Conservation (phyloP, 2,113 vertebrate species). For the Thinocorus orbignyianus region DNA sequence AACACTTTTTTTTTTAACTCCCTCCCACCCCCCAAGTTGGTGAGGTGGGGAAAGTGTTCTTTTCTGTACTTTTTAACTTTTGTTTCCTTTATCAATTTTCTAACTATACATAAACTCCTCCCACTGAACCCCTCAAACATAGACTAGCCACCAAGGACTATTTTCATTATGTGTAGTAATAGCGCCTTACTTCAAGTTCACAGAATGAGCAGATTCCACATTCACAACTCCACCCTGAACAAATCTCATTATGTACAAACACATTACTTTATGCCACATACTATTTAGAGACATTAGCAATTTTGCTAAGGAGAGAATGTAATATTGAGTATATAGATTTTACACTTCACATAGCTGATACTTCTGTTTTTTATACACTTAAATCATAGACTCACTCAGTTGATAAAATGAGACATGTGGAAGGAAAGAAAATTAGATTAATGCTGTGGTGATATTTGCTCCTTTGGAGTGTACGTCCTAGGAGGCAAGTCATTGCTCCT, state of each 20-base stretch:
- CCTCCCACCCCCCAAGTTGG: too few relatives aligned
- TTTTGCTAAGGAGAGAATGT: background rate
- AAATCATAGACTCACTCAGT: background rate
- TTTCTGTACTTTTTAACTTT: background rate
- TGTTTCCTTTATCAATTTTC: background rate
- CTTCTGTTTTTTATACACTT: background rate
- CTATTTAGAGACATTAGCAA: background rate
- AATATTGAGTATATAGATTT: background rate
- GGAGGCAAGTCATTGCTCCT: background rate
- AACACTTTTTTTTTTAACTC: background rate
- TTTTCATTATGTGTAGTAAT: background rate
- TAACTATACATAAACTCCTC: background rate
- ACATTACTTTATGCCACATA: background rate
- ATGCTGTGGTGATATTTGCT: background rate
- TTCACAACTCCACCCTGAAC: background rate
- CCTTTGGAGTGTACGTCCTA: background rate
- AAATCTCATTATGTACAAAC: background rate
- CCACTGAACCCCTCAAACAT: background rate
- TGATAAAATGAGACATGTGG: background rate
- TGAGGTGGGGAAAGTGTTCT: background rate
- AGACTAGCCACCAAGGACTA: background rate
- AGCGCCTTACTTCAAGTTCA: background rate
- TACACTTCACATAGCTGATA: background rate
- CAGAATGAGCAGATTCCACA: background rate
- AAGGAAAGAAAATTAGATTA: background rate